These are phyloP conservation scores for Micrastur ruficollis DNA, from an alignment of 2,797 vertebrate genomes.

Conservation along the genomic window DNA sequence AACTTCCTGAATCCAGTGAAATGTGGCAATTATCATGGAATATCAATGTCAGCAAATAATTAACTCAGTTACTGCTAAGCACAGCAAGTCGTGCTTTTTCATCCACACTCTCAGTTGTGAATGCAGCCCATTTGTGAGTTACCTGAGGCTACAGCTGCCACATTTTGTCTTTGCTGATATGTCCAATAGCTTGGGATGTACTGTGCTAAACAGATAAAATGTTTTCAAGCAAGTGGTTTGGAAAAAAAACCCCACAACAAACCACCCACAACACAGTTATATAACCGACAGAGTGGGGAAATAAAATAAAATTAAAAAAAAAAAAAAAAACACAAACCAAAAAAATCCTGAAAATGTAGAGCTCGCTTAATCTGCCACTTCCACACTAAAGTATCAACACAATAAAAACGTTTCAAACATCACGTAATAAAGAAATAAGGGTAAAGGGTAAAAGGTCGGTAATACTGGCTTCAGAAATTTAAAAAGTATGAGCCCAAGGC, in stretches of 20 bases:
- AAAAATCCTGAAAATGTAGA: background rate
- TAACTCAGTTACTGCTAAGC: background rate
- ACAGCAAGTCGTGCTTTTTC: background rate
- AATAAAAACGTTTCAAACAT: background rate
- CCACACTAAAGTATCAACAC: background rate
- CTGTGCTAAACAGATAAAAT: slow-evolving; percentile 24
- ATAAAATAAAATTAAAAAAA: background rate
- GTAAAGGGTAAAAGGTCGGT: background rate
- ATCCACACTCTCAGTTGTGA: background rate
- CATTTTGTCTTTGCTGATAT: slow-evolving; percentile 21
- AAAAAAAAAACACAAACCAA: background rate
- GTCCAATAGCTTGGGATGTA: slow-evolving; percentile 4
- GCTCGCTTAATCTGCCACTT: background rate
- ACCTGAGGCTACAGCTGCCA: slow-evolving; percentile 28
- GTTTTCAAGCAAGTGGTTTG: background rate
- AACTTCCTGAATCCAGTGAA: background rate
- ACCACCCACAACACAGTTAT: background rate
- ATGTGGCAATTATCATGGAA: background rate
- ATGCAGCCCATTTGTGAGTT: background rate
- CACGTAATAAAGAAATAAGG: background rate
- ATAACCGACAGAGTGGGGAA: background rate
- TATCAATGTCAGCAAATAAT: slow-evolving; percentile 28
- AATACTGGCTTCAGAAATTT: background rate
- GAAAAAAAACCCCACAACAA: background rate
- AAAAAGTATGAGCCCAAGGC: background rate